A percentile compares a stretch with the other conserved stretches of the same genome.
phyloP scores from a whole-genome alignment of 2,797 vertebrate species.

The Lepus oiostolus region DNA sequence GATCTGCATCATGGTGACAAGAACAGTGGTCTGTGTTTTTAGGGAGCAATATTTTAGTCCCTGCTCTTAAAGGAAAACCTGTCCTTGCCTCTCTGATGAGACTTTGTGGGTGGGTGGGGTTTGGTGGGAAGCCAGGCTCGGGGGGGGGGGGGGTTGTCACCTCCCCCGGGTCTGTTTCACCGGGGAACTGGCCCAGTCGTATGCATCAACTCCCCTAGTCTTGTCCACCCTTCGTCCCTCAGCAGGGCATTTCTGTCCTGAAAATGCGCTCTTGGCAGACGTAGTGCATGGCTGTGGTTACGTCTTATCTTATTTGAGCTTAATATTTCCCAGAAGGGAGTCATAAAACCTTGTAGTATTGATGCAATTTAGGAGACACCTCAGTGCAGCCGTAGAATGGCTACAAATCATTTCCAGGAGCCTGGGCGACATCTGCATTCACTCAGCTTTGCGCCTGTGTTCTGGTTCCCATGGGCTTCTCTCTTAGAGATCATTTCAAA shows the following conservation, averaged over 20 bases:
- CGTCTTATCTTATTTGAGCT: slow-evolving; percentile 31
- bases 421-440: background rate
- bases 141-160: too few relatives aligned
- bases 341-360: background rate
- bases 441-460: background rate
- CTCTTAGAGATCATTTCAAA: slow-evolving; percentile 36
- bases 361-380: slow-evolving; percentile 1
- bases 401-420: background rate
- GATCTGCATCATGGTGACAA: background rate
- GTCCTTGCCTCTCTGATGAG: rapidly evolving
- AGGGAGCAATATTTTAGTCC: background rate
- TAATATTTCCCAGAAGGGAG: slow-evolving; percentile 29
- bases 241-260: background rate
- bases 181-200: background rate
- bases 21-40: background rate
- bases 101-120: background rate
- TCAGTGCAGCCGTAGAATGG: background rate
- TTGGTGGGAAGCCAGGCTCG: background rate
- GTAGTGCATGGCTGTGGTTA: background rate
- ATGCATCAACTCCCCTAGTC: rapidly evolving
- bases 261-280: background rate
- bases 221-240: rapidly evolving
- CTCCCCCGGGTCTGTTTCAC: background rate
- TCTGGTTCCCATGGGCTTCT: background rate
- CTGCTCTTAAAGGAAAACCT: background rate